Evolutionary conservation across 1,140 invertebrate genomes (phyloP).

Genomic region (Magallana gigas): DNA sequence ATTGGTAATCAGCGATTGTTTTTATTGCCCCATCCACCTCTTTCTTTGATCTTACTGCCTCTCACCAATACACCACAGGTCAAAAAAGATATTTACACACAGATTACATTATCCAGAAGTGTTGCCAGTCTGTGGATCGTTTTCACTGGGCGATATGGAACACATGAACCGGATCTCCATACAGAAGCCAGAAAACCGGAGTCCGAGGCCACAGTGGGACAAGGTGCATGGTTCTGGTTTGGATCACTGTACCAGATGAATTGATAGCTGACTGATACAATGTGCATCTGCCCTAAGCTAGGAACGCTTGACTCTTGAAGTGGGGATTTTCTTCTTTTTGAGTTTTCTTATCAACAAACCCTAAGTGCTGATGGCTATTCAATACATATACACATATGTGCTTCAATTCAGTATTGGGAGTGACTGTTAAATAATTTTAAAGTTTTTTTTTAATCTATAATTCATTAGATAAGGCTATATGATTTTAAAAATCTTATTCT

Average conservation of each 20-base stretch:
- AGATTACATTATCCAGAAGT: conserved; percentile 33
- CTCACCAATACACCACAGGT: not conserved
- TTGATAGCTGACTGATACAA: conserved; percentile 27
- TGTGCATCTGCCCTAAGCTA: conserved; percentile 19
- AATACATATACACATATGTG: not conserved
- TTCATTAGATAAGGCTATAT: not conserved
- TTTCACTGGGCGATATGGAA: not conserved
- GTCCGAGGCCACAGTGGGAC: not conserved
- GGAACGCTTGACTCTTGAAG: conserved; percentile 26
- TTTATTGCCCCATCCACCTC: not conserved
- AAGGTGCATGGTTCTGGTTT: not conserved
- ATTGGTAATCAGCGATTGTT: conserved; percentile 26
- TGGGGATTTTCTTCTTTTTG: conserved; percentile 1
- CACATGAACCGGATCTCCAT: not conserved
- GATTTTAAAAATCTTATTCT: not conserved
- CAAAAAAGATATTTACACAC: conserved; percentile 15
- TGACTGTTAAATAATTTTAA: not conserved
- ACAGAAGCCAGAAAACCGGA: not conserved
- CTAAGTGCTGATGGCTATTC: conserved; percentile 29
- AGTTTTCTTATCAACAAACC: not conserved
- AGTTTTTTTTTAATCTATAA: not conserved
- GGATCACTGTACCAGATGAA: not conserved
- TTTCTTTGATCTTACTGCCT: conserved; percentile 6
- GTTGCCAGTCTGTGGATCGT: not conserved
- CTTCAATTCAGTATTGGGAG: not conserved